Conservation (phyloP, 2,888 invertebrate species). For the Phragmatobia fuliginosa region DNA sequence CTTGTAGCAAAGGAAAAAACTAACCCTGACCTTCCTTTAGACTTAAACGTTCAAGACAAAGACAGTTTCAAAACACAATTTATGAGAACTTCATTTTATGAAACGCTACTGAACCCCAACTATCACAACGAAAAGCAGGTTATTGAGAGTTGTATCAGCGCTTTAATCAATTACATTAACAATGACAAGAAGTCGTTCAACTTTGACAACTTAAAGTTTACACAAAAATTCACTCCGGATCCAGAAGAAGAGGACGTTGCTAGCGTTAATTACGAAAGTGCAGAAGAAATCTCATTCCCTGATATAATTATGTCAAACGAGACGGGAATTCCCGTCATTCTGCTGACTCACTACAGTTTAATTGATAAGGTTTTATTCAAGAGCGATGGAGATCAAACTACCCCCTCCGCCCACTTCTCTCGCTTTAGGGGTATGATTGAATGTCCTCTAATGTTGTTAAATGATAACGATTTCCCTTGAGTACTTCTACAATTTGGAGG, state of each 20-base stretch:
- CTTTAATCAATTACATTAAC: constrained; percentile 12
- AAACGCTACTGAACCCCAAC: background rate
- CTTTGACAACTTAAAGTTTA: constrained; percentile 12
- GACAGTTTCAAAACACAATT: constrained; percentile 2
- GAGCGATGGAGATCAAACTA: background rate
- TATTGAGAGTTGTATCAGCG: background rate
- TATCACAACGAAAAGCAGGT: background rate
- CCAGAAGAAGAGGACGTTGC: background rate
- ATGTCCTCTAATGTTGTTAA: constrained; percentile 12
- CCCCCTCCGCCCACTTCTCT: background rate
- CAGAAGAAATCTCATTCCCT: constrained; percentile 15
- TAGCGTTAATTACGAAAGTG: constrained; percentile 1
- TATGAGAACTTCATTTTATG: constrained; percentile 3
- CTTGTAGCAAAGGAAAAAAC: background rate
- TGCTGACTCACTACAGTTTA: constrained; percentile 10
- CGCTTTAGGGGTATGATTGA: constrained; percentile 4
- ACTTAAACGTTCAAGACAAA: constrained; percentile 5
- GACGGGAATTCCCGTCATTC: constrained; percentile 12
- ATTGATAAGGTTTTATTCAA: constrained; percentile 13
- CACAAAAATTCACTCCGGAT: background rate
- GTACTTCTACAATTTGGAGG: constrained; percentile 16
- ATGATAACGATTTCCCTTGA: constrained; percentile 7
- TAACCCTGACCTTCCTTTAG: background rate
- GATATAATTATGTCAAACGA: constrained; percentile 14
- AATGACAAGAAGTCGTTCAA: constrained; percentile 8